Conservation (phyloP, 2,797 vertebrate species). For the Acipenser ruthenus region DNA sequence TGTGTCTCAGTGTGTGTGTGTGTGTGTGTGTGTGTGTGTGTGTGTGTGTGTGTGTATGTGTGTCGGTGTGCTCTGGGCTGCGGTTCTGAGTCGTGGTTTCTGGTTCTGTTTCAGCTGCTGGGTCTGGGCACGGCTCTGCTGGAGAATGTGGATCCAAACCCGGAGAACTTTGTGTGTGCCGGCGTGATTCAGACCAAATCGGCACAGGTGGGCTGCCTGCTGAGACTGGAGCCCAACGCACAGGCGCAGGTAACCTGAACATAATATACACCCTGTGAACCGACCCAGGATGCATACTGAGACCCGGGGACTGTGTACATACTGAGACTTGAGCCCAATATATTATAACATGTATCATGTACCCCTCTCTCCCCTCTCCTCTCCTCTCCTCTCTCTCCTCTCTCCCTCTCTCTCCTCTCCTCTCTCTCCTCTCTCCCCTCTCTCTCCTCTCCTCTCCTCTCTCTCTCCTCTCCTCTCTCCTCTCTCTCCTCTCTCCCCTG, state of each 20-base stretch:
- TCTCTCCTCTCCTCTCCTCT: neutral
- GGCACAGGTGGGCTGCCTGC: slow-evolving; percentile 82
- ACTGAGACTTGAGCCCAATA: neutral
- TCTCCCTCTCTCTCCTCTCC: too few relatives aligned
- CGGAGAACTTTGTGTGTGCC: slow-evolving; percentile 85
- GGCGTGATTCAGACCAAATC: slow-evolving; percentile 86
- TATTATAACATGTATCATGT: too few relatives aligned
- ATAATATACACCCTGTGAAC: neutral
- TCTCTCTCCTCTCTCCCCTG: too few relatives aligned
- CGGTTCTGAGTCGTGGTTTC: neutral
- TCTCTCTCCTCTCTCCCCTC: too few relatives aligned
- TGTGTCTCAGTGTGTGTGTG: neutral
- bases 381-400: too few relatives aligned
- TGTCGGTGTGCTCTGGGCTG: neutral
- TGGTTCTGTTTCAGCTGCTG: slow-evolving; percentile 55
- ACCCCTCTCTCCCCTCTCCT: neutral
- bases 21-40: neutral
- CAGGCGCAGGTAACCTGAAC: slow-evolving; percentile 73
- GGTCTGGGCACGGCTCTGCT: slow-evolving; percentile 79
- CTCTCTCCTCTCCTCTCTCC: too few relatives aligned
- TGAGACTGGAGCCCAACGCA: slow-evolving; percentile 82
- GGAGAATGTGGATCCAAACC: slow-evolving; percentile 86
- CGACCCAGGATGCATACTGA: too few relatives aligned
- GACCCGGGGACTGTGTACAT: neutral
- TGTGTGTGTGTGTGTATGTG: neutral